Evolutionary conservation across 1,140 invertebrate species (phyloP).

Genomic region (Aphaenogaster floridana): DNA sequence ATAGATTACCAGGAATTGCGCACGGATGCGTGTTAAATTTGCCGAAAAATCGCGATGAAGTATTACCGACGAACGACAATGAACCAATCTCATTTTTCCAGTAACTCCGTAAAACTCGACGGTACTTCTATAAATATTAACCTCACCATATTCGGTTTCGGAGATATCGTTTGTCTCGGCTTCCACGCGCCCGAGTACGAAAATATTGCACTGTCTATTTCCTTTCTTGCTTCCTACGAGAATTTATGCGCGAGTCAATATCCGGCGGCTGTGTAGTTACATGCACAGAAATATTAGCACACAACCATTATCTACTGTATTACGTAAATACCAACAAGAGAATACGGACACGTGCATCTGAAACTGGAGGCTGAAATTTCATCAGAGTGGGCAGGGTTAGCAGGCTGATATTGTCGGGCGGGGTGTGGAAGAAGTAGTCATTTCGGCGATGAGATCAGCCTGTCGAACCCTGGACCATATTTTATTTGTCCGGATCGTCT

Average conservation of each 20-base stretch:
- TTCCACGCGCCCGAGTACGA: background rate
- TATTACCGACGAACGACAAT: constrained; percentile 15
- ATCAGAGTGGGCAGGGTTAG: constrained; percentile 85
- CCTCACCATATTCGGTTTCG: background rate
- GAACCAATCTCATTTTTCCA: constrained; percentile 35
- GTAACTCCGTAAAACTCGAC: constrained; percentile 28
- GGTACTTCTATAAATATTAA: constrained; percentile 43
- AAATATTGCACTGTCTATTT: constrained; percentile 31
- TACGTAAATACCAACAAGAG: background rate
- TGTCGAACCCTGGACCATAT: constrained; percentile 87
- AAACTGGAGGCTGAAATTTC: constrained; percentile 49
- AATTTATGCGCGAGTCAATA: constrained; percentile 26
- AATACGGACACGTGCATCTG: constrained; percentile 8
- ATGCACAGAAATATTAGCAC: background rate
- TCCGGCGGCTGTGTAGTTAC: background rate
- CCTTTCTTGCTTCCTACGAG: background rate
- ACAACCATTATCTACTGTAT: background rate
- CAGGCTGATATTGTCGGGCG: constrained; percentile 89
- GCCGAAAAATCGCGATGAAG: constrained; percentile 33
- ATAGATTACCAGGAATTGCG: background rate
- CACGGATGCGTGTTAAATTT: constrained; percentile 17
- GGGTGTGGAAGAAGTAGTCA: constrained; percentile 88
- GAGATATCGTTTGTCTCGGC: constrained; percentile 18
- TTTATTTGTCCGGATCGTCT: constrained; percentile 64
- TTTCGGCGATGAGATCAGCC: constrained; percentile 91